Evolutionary conservation across 2,888 invertebrate species (phyloP).

Genomic region (Agonopterix heracliana): DNA sequence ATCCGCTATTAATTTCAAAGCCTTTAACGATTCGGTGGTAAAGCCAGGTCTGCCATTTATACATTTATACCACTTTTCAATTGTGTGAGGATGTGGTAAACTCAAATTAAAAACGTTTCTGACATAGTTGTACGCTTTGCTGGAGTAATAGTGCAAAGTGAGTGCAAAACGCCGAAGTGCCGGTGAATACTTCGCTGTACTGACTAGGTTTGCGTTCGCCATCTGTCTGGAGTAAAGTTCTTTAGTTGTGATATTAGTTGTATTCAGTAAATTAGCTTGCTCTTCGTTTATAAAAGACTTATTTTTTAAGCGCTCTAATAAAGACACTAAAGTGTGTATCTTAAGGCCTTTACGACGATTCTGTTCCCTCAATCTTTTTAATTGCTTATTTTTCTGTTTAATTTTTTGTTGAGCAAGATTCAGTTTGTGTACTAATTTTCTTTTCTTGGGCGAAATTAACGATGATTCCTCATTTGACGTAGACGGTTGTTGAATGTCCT

Average conservation of each 20-base stretch:
- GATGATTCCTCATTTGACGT: background rate
- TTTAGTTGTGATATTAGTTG: background rate
- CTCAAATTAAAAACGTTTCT: background rate
- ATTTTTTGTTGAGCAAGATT: background rate
- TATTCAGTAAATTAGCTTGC: background rate
- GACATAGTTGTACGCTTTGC: conserved; percentile 1
- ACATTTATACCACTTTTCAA: conserved; percentile 1
- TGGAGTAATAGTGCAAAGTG: background rate
- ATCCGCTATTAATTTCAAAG: background rate
- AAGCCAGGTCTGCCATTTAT: conserved; percentile 1
- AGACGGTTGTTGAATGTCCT: background rate
- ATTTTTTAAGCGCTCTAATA: background rate
- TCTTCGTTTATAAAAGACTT: background rate
- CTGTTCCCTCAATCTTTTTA: background rate
- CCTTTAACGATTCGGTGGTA: conserved; percentile 1
- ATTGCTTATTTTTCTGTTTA: background rate
- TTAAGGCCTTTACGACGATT: background rate
- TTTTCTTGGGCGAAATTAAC: background rate
- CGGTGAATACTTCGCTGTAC: background rate
- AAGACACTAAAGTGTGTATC: background rate
- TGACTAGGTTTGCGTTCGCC: background rate
- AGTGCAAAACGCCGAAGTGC: background rate
- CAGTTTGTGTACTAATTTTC: background rate
- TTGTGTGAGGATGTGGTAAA: background rate
- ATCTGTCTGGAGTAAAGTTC: background rate